Conservation (phyloP, 2,113 vertebrate genomes). For the Rhynchopsitta pachyrhyncha region DNA sequence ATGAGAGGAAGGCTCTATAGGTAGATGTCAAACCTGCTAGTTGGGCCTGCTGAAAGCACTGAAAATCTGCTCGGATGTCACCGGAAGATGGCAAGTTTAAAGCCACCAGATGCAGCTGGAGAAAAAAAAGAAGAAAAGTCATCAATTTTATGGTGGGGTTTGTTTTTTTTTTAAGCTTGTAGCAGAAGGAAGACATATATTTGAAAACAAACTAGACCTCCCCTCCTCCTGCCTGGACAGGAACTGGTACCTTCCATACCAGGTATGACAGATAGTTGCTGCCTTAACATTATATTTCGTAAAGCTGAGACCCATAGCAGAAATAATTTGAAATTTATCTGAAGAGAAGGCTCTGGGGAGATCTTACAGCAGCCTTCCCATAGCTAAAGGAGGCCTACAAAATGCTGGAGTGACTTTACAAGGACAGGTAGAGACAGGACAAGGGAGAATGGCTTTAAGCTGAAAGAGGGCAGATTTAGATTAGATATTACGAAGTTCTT, state of each 20-base stretch:
- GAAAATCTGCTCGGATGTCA: slow-evolving; percentile 84
- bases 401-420: not conserved
- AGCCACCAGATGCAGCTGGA: slow-evolving; percentile 89
- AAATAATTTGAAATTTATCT: not conserved
- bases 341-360: not conserved
- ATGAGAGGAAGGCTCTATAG: slow-evolving; percentile 91
- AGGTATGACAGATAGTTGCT: not conserved
- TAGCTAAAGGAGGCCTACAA: not conserved
- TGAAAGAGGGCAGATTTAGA: not conserved
- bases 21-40: slow-evolving; percentile 86
- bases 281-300: not conserved
- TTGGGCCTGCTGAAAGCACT: slow-evolving; percentile 91
- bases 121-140: not conserved
- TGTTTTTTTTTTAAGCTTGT: not conserved
- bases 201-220: not conserved
- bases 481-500: not conserved
- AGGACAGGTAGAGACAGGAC: not conserved
- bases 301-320: not conserved
- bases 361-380: not conserved
- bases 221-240: not conserved
- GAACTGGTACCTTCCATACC: not conserved
- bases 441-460: not conserved
- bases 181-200: not conserved
- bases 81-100: slow-evolving; percentile 89
- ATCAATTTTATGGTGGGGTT: not conserved